Base-by-base conservation (phyloP, 2,888 invertebrate species). In the Perithous albicinctus region DNA sequence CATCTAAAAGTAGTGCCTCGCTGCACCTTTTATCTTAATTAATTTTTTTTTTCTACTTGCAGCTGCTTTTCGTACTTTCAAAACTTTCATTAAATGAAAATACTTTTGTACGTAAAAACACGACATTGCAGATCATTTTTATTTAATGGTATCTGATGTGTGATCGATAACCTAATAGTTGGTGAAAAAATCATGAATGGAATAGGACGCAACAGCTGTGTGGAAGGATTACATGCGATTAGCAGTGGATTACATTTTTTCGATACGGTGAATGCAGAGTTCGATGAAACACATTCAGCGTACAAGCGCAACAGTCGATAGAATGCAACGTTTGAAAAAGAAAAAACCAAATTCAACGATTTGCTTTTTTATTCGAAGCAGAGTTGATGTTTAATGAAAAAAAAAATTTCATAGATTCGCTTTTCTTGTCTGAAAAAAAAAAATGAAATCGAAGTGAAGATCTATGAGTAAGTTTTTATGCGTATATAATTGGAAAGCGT, bases 151-250 rank as follows among this genome's bases (percentile, higher is more conserved):
- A 5, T 15, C 18, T 8, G 3, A 29, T 3, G 2, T 7, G 15
- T 6, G 20, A 48, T 23, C 67, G 76, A 69, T 51, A 70, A 8
- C 32, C 29, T 72, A 64, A 59, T 66, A 64, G 56, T 15, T 10
- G 23, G n/a, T n/a, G n/a, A n/a, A n/a, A 10, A 29, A 73, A 23
- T 73, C 48, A 29, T 63, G 32, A 69, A 79, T 63, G 67, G 67
- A 79, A 79, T 74, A 61, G 35, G 67, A 79, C 67, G 67, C 29
- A 59, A 73, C 73, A 73, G 67, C 61, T 78, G 78, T 66, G 43
- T 41, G n/a, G 18, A n/a, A 73, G 74, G 74, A 74, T 73, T 54
- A 43, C 18, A 59, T 38, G 51, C 54, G 32, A 69, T 79, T 63
- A 69, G 43, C 74, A 32, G n/a, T 54, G 48, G 67, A 63, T 43